phyloP scores from a whole-genome alignment of 1,140 invertebrate species.

The Drosophila santomea region DNA sequence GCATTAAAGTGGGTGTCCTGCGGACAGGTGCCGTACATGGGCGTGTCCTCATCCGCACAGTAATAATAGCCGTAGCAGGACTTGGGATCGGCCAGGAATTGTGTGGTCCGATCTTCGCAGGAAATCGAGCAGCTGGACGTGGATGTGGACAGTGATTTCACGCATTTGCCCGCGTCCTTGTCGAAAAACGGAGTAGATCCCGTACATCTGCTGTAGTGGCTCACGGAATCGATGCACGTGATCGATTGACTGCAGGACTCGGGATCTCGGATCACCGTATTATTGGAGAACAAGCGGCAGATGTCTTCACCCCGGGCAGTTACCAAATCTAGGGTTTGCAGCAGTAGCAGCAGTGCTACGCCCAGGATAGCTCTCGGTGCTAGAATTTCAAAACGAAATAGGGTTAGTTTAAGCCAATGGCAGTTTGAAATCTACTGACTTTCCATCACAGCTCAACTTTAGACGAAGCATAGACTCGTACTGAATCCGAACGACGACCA shows the following conservation, averaged over 20 bases:
- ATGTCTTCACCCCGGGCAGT: constrained; percentile 42
- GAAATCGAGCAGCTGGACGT: constrained; percentile 42
- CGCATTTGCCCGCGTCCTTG: constrained; percentile 56
- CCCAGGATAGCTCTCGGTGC: background rate
- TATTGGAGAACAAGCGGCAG: constrained; percentile 58
- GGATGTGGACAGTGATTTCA: constrained; percentile 21
- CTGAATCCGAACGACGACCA: background rate
- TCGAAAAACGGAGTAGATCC: constrained; percentile 61
- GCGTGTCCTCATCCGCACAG: constrained; percentile 42
- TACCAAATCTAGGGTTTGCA: background rate
- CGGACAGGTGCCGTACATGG: constrained; percentile 51
- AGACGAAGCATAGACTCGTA: constrained; percentile 11
- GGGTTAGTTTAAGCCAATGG: background rate
- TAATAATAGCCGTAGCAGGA: constrained; percentile 72
- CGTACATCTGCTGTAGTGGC: constrained; percentile 42
- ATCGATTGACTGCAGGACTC: constrained; percentile 68
- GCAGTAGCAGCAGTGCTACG: constrained; percentile 11
- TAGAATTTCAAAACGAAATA: background rate
- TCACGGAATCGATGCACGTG: constrained; percentile 46
- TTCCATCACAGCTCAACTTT: constrained; percentile 31
- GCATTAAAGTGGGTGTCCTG: constrained; percentile 58
- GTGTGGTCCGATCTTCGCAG: constrained; percentile 21
- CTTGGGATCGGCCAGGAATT: constrained; percentile 64
- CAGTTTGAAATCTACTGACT: constrained; percentile 5
- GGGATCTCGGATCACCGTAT: constrained; percentile 59